Base-by-base conservation (phyloP, 2,888 invertebrate species). In the Phengaris alcon region DNA sequence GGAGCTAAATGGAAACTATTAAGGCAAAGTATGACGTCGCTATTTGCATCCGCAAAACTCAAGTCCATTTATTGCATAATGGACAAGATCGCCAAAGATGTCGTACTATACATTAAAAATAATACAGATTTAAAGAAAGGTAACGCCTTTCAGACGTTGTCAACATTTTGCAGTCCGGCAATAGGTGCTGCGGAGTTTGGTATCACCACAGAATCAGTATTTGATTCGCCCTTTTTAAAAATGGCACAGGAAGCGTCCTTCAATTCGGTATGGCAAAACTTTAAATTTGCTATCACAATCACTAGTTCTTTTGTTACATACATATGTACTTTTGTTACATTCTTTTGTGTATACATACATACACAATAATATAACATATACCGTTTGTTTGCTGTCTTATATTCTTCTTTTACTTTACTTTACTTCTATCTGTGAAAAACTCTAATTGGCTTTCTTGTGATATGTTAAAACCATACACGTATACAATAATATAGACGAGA, bases 121-220 rank as follows among this genome's bases (percentile, higher is more conserved):
- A 84, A 86, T 75, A 85, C 87, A 0, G 80, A 85, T 3, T 9
- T 81, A 75, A n/a, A 81, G 75, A 73, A 86, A 81, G 76, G 76
- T 44, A 75, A 82, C 44, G 69, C 78, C 6, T 84, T 80, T 68
- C 75, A 78, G 6, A 82, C 80, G 2, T 54, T 83, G 6, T 76
- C 77, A 0, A 80, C 81, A 10, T 85, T 82, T 76, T 81, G 82
- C 54, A 76, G 81, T 69, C 83, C 83, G 0, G 81, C 84, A 0
- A 82, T 89, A 3, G 82, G 83, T n/a, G 84, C 85, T 3, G 81
- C 85, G 6, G 87, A 88, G 0, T 90, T 90, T 78, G 90, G 90
- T 7, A 81, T 90, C 3, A 82, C 82, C 7, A 81, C 85, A 12
- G 80, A 85, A 74, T 82, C 82, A 0, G 80, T 85, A n/a, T 84